phyloP scores from a whole-genome alignment of 2,888 invertebrate species.

The Pteria penguin region DNA sequence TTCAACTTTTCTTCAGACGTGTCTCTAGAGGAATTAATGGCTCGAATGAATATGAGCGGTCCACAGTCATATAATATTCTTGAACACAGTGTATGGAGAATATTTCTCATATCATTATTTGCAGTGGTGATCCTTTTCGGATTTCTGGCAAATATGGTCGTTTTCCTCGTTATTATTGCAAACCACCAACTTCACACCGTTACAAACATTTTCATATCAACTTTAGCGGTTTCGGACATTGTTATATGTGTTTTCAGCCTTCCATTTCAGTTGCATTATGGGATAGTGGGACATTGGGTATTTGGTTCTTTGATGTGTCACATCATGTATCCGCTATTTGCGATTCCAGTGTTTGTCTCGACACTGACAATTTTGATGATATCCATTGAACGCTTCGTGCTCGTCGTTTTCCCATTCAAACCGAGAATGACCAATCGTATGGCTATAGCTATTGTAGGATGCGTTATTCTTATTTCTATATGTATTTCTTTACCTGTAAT shows the following conservation, averaged over 20 bases:
- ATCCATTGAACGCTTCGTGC: constrained; percentile 76
- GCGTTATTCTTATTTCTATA: constrained; percentile 66
- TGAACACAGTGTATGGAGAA: constrained; percentile 67
- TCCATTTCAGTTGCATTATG: constrained; percentile 78
- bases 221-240: constrained; percentile 76
- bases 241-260: constrained; percentile 76
- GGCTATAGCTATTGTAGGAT: constrained; percentile 65
- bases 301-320: constrained; percentile 76
- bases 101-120: constrained; percentile 73
- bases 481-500: constrained; percentile 74
- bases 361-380: constrained; percentile 77
- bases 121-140: constrained; percentile 73
- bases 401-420: constrained; percentile 77
- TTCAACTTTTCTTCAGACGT: background rate
- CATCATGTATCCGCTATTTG: constrained; percentile 76
- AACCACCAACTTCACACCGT: constrained; percentile 73
- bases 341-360: constrained; percentile 77
- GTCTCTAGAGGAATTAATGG: background rate
- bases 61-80: constrained; percentile 66
- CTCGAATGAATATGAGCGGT: constrained; percentile 44
- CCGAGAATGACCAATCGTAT: constrained; percentile 65
- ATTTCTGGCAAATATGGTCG: constrained; percentile 73
- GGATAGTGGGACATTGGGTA: constrained; percentile 76
- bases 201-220: constrained; percentile 77
- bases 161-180: constrained; percentile 70